These are phyloP conservation scores for Pimpla rufipes DNA, from an alignment of 2,888 invertebrate genomes.

Conservation along the genomic window DNA sequence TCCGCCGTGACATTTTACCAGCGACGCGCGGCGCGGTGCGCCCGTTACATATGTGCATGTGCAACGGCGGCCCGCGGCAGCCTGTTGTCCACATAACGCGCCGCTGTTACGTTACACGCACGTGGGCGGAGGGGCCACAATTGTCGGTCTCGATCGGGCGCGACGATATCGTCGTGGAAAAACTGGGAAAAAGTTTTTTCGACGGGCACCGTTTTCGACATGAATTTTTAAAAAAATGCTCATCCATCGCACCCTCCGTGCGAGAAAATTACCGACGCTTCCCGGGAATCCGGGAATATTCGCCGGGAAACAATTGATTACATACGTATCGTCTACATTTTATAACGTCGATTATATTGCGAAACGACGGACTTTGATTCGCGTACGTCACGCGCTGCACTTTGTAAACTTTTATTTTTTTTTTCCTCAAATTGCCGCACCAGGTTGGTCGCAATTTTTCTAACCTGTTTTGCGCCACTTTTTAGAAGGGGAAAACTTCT, in stretches of 20 bases:
- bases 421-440: too few relatives aligned
- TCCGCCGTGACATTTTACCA: slow-evolving; percentile 21
- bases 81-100: slow-evolving; percentile 19
- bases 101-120: slow-evolving; percentile 28
- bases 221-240: slow-evolving; percentile 28
- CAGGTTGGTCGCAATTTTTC: too few relatives aligned
- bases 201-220: neutral
- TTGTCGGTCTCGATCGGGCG: slow-evolving; percentile 11
- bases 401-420: too few relatives aligned
- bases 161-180: neutral
- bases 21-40: slow-evolving; percentile 1
- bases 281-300: neutral
- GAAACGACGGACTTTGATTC: too few relatives aligned
- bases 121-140: neutral
- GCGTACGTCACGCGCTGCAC: too few relatives aligned
- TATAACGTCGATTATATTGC: too few relatives aligned
- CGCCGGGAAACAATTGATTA: too few relatives aligned
- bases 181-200: slow-evolving; percentile 18
- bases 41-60: neutral
- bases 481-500: too few relatives aligned
- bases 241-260: neutral
- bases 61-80: neutral
- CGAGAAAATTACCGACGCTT: neutral
- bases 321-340: too few relatives aligned
- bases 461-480: too few relatives aligned